These are phyloP conservation scores for Meandrusa payeni DNA, from an alignment of 2,888 invertebrate species.

Conservation along the genomic window DNA sequence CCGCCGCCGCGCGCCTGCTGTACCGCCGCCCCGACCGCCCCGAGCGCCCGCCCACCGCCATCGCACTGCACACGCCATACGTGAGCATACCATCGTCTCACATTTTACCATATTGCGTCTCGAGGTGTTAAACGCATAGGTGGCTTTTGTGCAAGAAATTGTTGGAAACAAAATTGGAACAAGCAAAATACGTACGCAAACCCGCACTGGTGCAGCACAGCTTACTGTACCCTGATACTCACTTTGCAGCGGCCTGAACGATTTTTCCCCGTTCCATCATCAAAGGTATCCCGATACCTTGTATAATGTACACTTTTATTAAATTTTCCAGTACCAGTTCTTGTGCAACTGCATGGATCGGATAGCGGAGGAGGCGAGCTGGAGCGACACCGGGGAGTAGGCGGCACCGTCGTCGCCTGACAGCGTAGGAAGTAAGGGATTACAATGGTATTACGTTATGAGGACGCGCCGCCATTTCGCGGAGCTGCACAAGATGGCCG, in stretches of 20 bases:
- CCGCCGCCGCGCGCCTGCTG: conserved; percentile 93
- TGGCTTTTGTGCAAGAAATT: too few relatives aligned
- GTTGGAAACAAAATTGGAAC: too few relatives aligned
- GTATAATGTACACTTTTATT: too few relatives aligned
- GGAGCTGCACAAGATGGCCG: conserved; percentile 7
- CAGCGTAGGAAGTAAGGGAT: conserved; percentile 29
- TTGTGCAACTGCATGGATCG: conserved; percentile 97
- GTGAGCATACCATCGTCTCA: conserved; percentile 27
- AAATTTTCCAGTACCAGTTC: conserved; percentile 87
- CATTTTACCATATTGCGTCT: too few relatives aligned
- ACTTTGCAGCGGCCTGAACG: too few relatives aligned
- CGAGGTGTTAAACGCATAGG: too few relatives aligned
- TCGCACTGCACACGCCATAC: conserved; percentile 32
- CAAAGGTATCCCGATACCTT: too few relatives aligned
- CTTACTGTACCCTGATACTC: too few relatives aligned
- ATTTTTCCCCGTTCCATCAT: too few relatives aligned
- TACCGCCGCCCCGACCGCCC: conserved; percentile 77
- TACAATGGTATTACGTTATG: conserved; percentile 32
- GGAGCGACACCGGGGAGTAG: conserved; percentile 92
- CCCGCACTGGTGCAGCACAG: too few relatives aligned
- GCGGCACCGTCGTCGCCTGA: conserved; percentile 24
- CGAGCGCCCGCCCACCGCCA: conserved; percentile 4
- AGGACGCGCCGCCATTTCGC: conserved; percentile 25
- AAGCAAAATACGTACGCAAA: too few relatives aligned
- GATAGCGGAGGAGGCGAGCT: conserved; percentile 95